A percentile compares a stretch with the other conserved stretches of the same genome.
Evolutionary conservation across 2,797 vertebrate species (phyloP).

Genomic region (Spinus pinus): DNA sequence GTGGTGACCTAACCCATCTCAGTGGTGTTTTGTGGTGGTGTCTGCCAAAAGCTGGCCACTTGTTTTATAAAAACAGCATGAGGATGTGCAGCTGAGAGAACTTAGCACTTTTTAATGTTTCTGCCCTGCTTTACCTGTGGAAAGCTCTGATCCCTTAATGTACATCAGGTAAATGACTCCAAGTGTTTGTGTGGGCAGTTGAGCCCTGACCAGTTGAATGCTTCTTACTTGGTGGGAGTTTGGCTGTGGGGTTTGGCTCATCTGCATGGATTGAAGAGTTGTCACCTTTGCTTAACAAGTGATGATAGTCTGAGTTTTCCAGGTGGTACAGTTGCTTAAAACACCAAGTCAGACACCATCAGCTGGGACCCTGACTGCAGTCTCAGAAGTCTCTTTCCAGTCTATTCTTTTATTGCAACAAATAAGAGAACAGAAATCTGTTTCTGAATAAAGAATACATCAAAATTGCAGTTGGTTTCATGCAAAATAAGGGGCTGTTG

Average conservation of each 20-base stretch:
- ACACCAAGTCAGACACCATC: neutral
- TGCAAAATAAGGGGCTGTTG: neutral
- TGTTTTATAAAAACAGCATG: neutral
- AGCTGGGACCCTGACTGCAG: neutral
- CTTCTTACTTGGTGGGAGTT: neutral
- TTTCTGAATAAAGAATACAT: neutral
- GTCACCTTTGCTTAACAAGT: neutral
- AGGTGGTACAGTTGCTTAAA: neutral
- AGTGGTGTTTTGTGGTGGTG: neutral
- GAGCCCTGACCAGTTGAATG: neutral
- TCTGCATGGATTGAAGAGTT: neutral
- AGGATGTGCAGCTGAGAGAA: neutral
- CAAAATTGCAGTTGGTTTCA: fast-evolving
- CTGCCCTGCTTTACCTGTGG: neutral
- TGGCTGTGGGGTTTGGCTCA: neutral
- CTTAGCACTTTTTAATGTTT: neutral
- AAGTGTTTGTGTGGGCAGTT: neutral
- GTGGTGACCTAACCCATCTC: neutral
- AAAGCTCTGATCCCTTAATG: neutral
- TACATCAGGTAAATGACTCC: neutral
- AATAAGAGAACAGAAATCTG: neutral
- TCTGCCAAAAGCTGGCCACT: neutral
- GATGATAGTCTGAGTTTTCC: neutral
- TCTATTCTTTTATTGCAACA: neutral
- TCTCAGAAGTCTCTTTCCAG: neutral